phyloP scores from a whole-genome alignment of 2,888 invertebrate genomes.

The Leptodirus hochenwartii region DNA sequence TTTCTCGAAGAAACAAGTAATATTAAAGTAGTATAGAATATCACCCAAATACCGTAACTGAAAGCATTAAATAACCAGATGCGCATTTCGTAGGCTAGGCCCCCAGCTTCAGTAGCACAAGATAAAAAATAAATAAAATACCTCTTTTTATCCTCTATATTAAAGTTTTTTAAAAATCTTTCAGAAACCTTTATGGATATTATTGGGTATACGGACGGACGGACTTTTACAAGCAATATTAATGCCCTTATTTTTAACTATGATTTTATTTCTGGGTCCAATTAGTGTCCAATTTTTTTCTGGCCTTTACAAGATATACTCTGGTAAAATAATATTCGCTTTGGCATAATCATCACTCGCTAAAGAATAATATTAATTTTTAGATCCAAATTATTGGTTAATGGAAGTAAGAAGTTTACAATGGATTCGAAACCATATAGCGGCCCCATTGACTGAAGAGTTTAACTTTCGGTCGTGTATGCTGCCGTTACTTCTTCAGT shows the following conservation, averaged over 20 bases:
- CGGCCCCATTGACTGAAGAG: conserved; percentile 89
- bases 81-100: too few relatives aligned
- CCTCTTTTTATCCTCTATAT: too few relatives aligned
- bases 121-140: too few relatives aligned
- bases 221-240: conserved; percentile 57
- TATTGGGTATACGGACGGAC: conserved; percentile 55
- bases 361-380: conserved; percentile 8
- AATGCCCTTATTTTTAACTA: conserved; percentile 61
- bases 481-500: conserved; percentile 76
- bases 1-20: conserved; percentile 5
- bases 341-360: neutral
- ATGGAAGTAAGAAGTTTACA: conserved; percentile 52
- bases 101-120: too few relatives aligned
- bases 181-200: conserved; percentile 42
- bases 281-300: conserved; percentile 51
- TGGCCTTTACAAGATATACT: conserved; percentile 47
- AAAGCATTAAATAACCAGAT: too few relatives aligned
- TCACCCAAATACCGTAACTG: too few relatives aligned
- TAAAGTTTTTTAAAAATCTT: conserved; percentile 13
- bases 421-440: conserved; percentile 77
- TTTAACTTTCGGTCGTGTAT: conserved; percentile 92
- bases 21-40: too few relatives aligned
- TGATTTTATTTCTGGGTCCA: conserved; percentile 69
- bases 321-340: conserved; percentile 30
- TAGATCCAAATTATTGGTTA: conserved; percentile 35